Conservation (phyloP, 37 sponge, comb jelly and placozoan genomes). For the Haliclona indistincta region DNA sequence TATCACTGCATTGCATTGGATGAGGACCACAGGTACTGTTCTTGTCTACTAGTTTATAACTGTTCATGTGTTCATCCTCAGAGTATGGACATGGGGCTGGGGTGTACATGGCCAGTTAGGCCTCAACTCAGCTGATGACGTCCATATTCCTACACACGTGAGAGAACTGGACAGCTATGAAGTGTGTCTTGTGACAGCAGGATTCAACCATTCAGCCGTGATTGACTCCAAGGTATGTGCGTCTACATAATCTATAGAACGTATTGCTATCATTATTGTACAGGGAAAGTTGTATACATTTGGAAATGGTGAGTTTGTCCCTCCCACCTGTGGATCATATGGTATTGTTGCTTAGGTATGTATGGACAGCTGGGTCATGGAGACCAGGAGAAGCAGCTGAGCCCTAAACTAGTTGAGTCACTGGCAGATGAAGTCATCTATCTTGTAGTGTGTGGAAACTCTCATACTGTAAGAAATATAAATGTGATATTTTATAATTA, state of each 20-base stretch:
- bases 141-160: constrained; percentile 58
- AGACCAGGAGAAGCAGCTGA: constrained; percentile 49
- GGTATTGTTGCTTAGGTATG: constrained; percentile 30
- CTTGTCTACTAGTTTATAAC: not conserved
- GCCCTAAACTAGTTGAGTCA: constrained; percentile 35
- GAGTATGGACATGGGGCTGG: constrained; percentile 88
- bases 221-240: constrained; percentile 49
- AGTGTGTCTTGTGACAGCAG: constrained; percentile 65
- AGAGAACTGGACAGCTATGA: constrained; percentile 35
- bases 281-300: constrained; percentile 73
- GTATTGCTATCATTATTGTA: not conserved
- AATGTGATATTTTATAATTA: not conserved
- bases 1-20: constrained; percentile 77
- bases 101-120: constrained; percentile 85
- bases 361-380: constrained; percentile 83
- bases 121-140: constrained; percentile 48
- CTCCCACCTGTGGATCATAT: not conserved
- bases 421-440: constrained; percentile 33
- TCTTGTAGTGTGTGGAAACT: constrained; percentile 65
- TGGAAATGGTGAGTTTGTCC: constrained; percentile 61
- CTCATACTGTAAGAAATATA: constrained; percentile 58
- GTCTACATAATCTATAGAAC: not conserved
- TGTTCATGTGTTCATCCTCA: constrained; percentile 7
- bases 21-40: constrained; percentile 60
- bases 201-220: constrained; percentile 72